Evolutionary conservation across 2,797 vertebrate genomes (phyloP), one percentile per base, ranked within the genome.

Genomic region (Peromyscus nudipes): DNA sequence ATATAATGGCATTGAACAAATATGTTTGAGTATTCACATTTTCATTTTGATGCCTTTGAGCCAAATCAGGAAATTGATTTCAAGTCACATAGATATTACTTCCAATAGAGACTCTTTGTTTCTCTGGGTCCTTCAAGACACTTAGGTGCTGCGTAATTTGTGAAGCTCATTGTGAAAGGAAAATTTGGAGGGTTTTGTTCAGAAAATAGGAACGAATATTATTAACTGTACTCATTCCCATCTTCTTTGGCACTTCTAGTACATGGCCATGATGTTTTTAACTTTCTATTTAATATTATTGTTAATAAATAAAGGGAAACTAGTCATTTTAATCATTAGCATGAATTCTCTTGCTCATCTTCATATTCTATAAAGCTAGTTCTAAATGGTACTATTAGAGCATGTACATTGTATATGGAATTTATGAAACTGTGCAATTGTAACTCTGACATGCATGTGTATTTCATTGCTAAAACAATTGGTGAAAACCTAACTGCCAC

Each of bases 251-350:
- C 60, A 17, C 90, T 11, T 82, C 34, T 79, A 31, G 55, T 79
- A 43, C 85, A 95, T 67, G 73, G 14, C 8, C 65, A 31, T 71
- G 17, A 11, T 91, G 40, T 75, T 83, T 93, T 92, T 27, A 17
- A 85, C 64, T 95, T 95, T n/a, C 67, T 93, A 88, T 92, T 71
- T 95, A 52, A 93, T 93, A 16, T 3, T 11, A 87, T 55, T 88
- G 43, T 69, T 86, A 52, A 23, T 92, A 73, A 92, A 29, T 49
- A 81, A 90, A 76, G n/a, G 79, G 90, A 85, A 89, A 89, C 80
- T 55, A 49, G 55, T 60, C 55, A 37, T 76, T 96, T 88, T 34
- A 55, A 83, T 83, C 67, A 43, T 76, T 49, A 75, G 31, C 13
- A 52, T 73, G 34, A 92, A 55, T 82, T 71, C 81, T 67, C 46